Percentiles rank a stretch among this genome's conserved stretches.
phyloP scores from a whole-genome alignment of 2,113 vertebrate genomes.

The Cichladusa arquata region DNA sequence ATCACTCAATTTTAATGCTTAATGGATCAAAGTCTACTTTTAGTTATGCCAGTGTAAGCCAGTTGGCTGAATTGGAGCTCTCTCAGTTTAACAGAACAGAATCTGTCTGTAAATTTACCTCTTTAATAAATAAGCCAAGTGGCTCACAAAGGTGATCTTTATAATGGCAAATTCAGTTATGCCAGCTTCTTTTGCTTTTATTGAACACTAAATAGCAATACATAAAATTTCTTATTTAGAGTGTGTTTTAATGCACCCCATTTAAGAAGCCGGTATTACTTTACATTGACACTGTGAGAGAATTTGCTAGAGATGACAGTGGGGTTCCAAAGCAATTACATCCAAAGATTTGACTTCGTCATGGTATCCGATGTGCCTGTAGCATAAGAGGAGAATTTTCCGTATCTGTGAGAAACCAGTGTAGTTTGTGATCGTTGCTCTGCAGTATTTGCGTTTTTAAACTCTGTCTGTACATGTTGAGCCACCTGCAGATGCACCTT shows the following conservation, averaged over 20 bases:
- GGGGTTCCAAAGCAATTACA: not conserved
- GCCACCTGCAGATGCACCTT: not conserved
- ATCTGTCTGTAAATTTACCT: not conserved
- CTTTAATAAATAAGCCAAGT: not conserved
- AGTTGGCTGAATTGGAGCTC: not conserved
- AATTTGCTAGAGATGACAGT: not conserved
- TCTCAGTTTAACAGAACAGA: not conserved
- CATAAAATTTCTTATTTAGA: not conserved
- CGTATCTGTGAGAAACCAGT: not conserved
- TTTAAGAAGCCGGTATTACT: not conserved
- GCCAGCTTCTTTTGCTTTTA: not conserved
- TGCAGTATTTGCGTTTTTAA: accelerated
- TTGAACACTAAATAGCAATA: not conserved
- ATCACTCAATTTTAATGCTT: not conserved
- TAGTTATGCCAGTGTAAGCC: not conserved
- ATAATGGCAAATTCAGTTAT: not conserved
- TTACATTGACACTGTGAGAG: not conserved
- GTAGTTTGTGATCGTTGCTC: not conserved
- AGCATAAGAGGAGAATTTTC: not conserved
- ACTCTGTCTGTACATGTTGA: not conserved
- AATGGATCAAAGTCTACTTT: not conserved
- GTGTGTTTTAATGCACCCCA: not conserved
- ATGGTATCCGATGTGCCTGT: not conserved
- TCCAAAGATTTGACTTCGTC: not conserved
- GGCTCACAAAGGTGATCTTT: not conserved